Conservation (phyloP, 2,888 invertebrate species). For the Cenopis cana region DNA sequence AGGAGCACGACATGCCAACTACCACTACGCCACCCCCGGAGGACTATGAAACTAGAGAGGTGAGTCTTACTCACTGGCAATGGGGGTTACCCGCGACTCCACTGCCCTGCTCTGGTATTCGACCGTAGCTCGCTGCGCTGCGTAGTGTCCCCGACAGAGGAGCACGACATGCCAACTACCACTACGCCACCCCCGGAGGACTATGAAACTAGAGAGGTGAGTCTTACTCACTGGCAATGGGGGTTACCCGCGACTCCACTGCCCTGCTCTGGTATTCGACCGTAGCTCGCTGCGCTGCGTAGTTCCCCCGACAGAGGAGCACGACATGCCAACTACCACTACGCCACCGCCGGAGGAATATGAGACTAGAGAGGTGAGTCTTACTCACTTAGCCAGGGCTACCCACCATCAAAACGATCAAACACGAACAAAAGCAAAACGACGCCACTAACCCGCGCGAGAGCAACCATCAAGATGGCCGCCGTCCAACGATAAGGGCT, state of each 20-base stretch:
- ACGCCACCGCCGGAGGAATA: slow-evolving; percentile 86
- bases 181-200: slow-evolving; percentile 87
- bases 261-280: slow-evolving; percentile 95
- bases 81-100: slow-evolving; percentile 96
- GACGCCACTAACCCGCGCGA: no score
- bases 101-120: slow-evolving; percentile 95
- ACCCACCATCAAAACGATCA: no score
- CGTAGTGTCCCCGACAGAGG: slow-evolving; percentile 95
- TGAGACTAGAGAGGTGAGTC: not conserved
- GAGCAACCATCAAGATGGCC: no score
- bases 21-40: slow-evolving; percentile 88
- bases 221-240: slow-evolving; percentile 90
- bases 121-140: slow-evolving; percentile 93
- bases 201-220: slow-evolving; percentile 48
- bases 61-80: slow-evolving; percentile 86
- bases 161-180: slow-evolving; percentile 94
- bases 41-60: slow-evolving; percentile 63
- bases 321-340: slow-evolving; percentile 92
- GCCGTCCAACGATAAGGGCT: no score
- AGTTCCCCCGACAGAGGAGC: slow-evolving; percentile 95
- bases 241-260: slow-evolving; percentile 95
- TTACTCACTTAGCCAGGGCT: no score
- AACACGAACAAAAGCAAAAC: no score
- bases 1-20: slow-evolving; percentile 94
- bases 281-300: slow-evolving; percentile 92